These are phyloP conservation scores for Holacanthella duospinosa DNA, from an alignment of 2,888 invertebrate species.

Conservation along the genomic window DNA sequence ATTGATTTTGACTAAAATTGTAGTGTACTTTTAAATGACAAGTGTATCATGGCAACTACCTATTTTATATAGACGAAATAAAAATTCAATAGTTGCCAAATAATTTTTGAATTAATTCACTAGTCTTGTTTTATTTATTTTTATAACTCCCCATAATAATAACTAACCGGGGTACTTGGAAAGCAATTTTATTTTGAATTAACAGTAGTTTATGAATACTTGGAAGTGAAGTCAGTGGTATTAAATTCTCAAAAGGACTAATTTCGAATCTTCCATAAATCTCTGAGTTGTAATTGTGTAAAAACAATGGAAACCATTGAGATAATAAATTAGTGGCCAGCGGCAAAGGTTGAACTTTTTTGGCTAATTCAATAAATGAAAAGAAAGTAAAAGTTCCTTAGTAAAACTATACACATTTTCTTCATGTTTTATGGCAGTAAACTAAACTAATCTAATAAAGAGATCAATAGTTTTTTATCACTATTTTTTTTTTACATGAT, in stretches of 20 bases:
- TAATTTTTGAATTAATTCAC: neutral
- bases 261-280: neutral
- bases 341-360: no score
- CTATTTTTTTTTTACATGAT: neutral
- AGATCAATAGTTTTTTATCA: neutral
- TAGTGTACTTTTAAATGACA: no score
- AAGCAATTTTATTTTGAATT: no score
- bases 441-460: neutral
- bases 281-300: neutral
- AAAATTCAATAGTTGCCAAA: no score
- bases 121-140: no score
- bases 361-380: neutral
- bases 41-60: no score
- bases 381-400: neutral
- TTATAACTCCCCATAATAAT: no score
- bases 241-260: neutral
- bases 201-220: neutral
- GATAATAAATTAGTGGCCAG: neutral
- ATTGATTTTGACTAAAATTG: no score
- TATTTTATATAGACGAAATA: no score
- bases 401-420: no score
- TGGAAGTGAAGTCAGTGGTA: neutral
- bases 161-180: no score
- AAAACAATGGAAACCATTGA: neutral
- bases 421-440: neutral